Evolutionary conservation across 2,888 invertebrate species (phyloP).

Genomic region (Zelleria hepariella): DNA sequence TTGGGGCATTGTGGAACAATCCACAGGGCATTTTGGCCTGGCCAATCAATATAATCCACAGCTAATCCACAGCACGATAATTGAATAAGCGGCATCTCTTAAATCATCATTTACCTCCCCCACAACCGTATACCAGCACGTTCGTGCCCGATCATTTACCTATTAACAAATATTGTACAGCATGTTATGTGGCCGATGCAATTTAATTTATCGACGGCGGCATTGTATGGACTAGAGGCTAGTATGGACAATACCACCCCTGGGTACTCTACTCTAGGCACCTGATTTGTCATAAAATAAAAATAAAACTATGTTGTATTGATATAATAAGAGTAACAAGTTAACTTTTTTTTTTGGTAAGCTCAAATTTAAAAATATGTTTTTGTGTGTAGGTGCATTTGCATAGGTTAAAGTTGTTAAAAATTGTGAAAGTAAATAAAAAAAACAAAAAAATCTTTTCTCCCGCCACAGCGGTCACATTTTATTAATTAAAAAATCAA

Average conservation of each 20-base stretch:
- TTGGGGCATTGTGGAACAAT: too few species aligned
- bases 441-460: too few species aligned
- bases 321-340: too few species aligned
- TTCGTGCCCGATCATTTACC: slow-evolving; percentile 43
- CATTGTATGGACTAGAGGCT: slow-evolving; percentile 20
- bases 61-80: neutral
- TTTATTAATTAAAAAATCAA: too few species aligned
- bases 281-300: neutral
- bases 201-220: slow-evolving; percentile 52
- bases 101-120: neutral
- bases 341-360: too few species aligned
- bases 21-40: too few species aligned
- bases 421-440: too few species aligned
- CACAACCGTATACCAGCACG: slow-evolving; percentile 24
- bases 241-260: slow-evolving; percentile 6
- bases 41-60: neutral
- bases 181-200: slow-evolving; percentile 35
- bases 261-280: neutral
- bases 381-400: too few species aligned
- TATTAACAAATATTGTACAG: slow-evolving; percentile 38
- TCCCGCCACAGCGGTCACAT: too few species aligned
- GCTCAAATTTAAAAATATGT: too few species aligned
- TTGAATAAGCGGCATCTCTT: neutral
- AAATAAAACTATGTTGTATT: too few species aligned
- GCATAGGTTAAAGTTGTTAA: too few species aligned